Conservation (phyloP, 2,888 invertebrate species). For the Trachelus stipa region DNA sequence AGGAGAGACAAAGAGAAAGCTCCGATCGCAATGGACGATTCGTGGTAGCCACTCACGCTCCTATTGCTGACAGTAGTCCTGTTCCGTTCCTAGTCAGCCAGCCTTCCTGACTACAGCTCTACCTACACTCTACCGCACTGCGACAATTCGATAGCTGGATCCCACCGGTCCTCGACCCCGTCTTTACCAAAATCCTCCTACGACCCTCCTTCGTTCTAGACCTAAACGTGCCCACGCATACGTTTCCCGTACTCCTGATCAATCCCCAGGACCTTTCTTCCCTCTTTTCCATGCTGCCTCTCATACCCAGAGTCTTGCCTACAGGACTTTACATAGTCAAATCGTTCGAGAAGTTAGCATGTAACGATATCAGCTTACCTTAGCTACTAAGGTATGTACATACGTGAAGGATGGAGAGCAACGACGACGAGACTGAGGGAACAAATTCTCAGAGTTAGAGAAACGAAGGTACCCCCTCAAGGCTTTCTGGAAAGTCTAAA, state of each 20-base stretch:
- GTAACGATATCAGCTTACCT: background rate
- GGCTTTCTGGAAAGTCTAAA: background rate
- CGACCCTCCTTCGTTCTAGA: background rate
- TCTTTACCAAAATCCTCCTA: constrained; percentile 26
- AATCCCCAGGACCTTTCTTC: background rate
- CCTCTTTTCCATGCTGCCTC: background rate
- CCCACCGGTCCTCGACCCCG: constrained; percentile 34
- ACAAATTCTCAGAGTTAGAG: background rate
- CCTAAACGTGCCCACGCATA: background rate
- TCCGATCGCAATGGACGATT: constrained; percentile 12
- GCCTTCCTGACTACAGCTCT: constrained; percentile 33
- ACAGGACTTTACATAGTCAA: background rate
- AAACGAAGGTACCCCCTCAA: background rate
- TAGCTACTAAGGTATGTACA: background rate
- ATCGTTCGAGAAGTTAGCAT: background rate
- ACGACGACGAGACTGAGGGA: background rate
- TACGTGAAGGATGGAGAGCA: background rate
- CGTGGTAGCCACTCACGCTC: constrained; percentile 17
- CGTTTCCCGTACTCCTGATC: background rate
- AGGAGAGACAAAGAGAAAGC: constrained; percentile 13
- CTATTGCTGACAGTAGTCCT: constrained; percentile 44
- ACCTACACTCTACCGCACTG: constrained; percentile 57
- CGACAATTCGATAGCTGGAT: constrained; percentile 62
- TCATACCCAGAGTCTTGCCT: background rate
- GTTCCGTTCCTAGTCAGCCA: constrained; percentile 30